These are phyloP conservation scores for Zaprionus ghesquierei DNA, from an alignment of 1,140 invertebrate genomes.

Conservation along the genomic window DNA sequence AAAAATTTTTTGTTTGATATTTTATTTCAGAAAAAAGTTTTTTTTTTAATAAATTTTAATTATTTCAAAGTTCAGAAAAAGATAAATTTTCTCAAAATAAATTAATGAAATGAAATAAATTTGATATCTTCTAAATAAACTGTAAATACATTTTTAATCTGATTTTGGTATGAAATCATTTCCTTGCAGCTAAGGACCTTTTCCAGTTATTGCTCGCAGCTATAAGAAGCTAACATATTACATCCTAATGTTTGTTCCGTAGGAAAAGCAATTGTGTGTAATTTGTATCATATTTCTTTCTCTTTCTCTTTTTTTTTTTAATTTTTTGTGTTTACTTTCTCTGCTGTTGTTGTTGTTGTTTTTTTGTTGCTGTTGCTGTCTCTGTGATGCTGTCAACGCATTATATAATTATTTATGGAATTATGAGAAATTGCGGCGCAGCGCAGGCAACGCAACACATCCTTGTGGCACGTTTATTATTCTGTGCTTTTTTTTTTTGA, in stretches of 20 bases:
- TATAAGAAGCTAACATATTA: background rate
- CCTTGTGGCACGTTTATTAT: background rate
- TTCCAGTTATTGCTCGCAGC: background rate
- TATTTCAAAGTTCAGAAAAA: too few relatives aligned
- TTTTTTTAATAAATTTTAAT: too few relatives aligned
- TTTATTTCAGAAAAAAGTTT: too few relatives aligned
- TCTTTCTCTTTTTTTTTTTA: background rate
- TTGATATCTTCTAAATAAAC: too few relatives aligned
- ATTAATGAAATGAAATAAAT: too few relatives aligned
- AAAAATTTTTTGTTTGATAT: too few relatives aligned
- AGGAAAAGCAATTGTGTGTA: conserved; percentile 9
- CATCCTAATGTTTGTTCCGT: background rate
- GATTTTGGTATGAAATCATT: too few relatives aligned
- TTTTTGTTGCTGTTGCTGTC: conserved; percentile 25
- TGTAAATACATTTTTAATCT: too few relatives aligned
- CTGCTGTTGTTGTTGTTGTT: conserved; percentile 10
- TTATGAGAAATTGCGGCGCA: conserved; percentile 66
- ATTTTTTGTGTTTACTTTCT: conserved; percentile 32
- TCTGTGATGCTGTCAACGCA: conserved; percentile 64
- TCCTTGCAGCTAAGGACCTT: background rate
- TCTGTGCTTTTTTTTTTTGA: conserved; percentile 3
- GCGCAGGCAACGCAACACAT: background rate
- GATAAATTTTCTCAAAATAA: too few relatives aligned
- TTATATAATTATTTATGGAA: conserved; percentile 79
- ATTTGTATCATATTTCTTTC: too few relatives aligned